Evolutionary conservation across 2,797 vertebrate species (phyloP).

Genomic region (Thamnophis elegans): DNA sequence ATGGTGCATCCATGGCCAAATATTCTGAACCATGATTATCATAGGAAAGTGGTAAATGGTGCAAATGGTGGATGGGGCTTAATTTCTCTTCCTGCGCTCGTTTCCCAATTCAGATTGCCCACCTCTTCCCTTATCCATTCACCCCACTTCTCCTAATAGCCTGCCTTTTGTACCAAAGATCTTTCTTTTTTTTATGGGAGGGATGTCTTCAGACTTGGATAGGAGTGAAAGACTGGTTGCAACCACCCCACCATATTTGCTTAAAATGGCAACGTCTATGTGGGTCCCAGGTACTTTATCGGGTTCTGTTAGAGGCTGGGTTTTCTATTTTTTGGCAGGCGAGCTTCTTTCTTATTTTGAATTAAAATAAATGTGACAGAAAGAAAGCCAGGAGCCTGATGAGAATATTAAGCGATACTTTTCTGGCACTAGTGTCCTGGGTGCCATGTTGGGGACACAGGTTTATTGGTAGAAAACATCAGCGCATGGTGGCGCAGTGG

Average conservation of each 20-base stretch:
- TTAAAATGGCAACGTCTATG: neutral
- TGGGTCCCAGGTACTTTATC: neutral
- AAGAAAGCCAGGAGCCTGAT: neutral
- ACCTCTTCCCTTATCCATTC: neutral
- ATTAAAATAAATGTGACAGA: neutral
- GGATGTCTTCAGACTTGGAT: neutral
- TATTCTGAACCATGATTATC: neutral
- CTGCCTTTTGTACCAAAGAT: neutral
- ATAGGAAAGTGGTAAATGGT: neutral
- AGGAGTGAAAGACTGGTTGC: neutral
- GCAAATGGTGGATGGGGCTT: neutral
- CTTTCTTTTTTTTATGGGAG: neutral
- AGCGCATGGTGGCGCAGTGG: neutral
- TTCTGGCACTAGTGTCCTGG: neutral
- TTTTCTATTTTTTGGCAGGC: neutral
- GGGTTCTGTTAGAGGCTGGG: neutral
- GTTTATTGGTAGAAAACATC: neutral
- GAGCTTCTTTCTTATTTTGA: neutral
- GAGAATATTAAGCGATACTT: neutral
- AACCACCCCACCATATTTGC: neutral
- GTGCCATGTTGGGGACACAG: neutral
- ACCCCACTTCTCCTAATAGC: neutral
- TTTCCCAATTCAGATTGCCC: neutral
- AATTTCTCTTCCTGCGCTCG: too few species aligned
- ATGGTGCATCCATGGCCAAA: neutral